phyloP scores from a whole-genome alignment of 2,113 vertebrate genomes.

The Condylura cristata region DNA sequence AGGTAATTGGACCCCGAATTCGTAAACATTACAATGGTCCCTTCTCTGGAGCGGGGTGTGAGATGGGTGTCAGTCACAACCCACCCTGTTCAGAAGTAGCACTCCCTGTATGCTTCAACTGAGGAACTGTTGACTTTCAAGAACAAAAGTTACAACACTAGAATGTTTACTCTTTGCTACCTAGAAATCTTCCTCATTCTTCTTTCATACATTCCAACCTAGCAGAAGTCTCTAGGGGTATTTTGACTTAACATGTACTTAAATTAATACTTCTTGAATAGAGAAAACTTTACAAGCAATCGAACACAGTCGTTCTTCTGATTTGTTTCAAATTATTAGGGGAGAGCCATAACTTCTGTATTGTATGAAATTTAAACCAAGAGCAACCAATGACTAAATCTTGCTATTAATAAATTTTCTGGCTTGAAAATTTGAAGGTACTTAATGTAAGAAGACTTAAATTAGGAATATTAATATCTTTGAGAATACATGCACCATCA shows the following conservation, averaged over 20 bases:
- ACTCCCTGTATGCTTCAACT: not conserved
- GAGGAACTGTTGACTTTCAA: slow-evolving; percentile 32
- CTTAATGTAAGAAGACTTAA: slow-evolving; percentile 68
- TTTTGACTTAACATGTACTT: slow-evolving; percentile 64
- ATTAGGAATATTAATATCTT: slow-evolving; percentile 73
- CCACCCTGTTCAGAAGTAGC: not conserved
- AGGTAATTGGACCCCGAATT: slow-evolving; percentile 56
- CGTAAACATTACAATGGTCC: slow-evolving; percentile 67
- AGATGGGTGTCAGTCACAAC: not conserved
- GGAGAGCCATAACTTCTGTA: slow-evolving; percentile 32
- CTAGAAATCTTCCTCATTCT: not conserved
- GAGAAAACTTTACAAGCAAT: slow-evolving; percentile 57
- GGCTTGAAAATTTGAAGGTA: slow-evolving; percentile 74
- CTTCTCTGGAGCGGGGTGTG: not conserved
- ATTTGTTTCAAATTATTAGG: not conserved
- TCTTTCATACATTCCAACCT: slow-evolving; percentile 57
- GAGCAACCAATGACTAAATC: not conserved
- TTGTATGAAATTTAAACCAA: slow-evolving; percentile 35
- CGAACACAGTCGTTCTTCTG: slow-evolving; percentile 41
- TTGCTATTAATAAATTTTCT: slow-evolving; percentile 19
- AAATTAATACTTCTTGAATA: slow-evolving; percentile 78
- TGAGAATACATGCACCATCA: slow-evolving; percentile 59
- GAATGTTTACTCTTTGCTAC: slow-evolving; percentile 14
- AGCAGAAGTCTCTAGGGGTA: not conserved
- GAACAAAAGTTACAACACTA: not conserved